phyloP scores from a whole-genome alignment of 2,113 vertebrate genomes.

The Vidua macroura region DNA sequence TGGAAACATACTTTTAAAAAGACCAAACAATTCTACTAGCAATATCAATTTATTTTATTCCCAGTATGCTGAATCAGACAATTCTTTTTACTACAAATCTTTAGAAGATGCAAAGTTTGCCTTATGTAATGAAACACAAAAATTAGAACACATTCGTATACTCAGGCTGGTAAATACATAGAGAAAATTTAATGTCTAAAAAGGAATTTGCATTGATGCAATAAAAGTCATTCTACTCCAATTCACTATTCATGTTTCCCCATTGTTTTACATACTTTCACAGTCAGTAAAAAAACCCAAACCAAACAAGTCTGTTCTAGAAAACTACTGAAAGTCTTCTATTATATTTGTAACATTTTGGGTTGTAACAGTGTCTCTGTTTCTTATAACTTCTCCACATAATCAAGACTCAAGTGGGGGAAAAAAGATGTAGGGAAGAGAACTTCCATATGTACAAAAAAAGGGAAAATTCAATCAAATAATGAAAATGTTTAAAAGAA shows the following conservation, averaged over 20 bases:
- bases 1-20: background rate
- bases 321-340: background rate
- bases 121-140: background rate
- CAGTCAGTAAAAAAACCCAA: background rate
- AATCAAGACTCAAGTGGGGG: background rate
- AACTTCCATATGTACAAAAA: rapidly evolving
- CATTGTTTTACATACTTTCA: background rate
- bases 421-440: background rate
- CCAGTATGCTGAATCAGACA: background rate
- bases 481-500: background rate
- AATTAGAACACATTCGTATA: background rate
- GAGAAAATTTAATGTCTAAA: background rate
- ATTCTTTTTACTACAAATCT: background rate
- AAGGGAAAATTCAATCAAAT: background rate
- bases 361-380: background rate
- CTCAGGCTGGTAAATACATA: background rate
- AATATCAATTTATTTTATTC: background rate
- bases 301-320: background rate
- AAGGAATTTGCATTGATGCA: background rate
- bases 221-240: background rate
- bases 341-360: background rate
- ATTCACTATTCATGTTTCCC: background rate
- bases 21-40: background rate
- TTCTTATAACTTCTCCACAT: background rate
- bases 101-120: background rate